Base-by-base conservation (phyloP, 2,888 invertebrate species). In the Mimas tiliae region DNA sequence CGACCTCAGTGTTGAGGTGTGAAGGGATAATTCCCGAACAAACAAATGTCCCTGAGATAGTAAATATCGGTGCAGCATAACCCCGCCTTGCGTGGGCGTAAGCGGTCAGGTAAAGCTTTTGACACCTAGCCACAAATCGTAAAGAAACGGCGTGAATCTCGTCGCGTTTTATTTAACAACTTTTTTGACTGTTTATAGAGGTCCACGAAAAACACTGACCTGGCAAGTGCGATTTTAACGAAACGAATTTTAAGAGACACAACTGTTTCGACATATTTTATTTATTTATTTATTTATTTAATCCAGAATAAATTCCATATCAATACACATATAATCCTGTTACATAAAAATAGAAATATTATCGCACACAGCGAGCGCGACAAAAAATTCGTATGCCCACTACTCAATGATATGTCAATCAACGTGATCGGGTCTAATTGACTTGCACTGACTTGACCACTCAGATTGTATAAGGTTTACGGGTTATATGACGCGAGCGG, bases 41-140 rank as follows among this genome's bases (percentile, higher is more conserved):
- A 93, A 93, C 80, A 91, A 81, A 84, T 86, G 82, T 79, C 84
- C 84, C 85, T 85, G 83, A 86, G 85, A 88, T 88, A 78, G 88
- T 86, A 84, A 89, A 91, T 82, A 89, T 80, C 80, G 80, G 83
- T 73, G 74, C 78, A 79, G 75, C 79, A 81, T 80, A 81, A 78
- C 77, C 78, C 75, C 77, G 77, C 75, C 72, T 76, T 72, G 90
- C 82, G 91, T 91, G 87, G 91, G 91, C 86, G 91, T 87, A 78
- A 79, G 77, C 76, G 85, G 86, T 83, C 93, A 92, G 93, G 93
- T 93, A 93, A 91, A 88, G 87, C 93, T 93, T 93, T 93, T 93
- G 92, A 92, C 93, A 93, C 93, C 93, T 93, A 90, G 82, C 86
- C 79, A 79, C 77, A 80, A 78, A 83, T 69, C 79, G 77, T 77